These are phyloP conservation scores for Calliopsis andreniformis DNA, from an alignment of 1,140 invertebrate genomes.

Conservation along the genomic window DNA sequence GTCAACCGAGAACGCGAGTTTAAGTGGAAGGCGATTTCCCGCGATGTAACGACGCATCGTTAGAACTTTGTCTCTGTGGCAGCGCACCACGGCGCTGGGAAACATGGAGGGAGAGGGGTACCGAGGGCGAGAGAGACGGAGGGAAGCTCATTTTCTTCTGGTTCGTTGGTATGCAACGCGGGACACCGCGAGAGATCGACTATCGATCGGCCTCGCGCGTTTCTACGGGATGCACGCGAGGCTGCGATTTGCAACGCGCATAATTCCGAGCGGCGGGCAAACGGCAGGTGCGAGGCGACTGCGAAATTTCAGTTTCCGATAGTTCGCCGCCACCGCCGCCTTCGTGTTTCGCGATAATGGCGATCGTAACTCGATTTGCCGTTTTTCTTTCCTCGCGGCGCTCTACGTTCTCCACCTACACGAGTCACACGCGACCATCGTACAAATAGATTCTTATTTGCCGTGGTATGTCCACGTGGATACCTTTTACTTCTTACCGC, in stretches of 20 bases:
- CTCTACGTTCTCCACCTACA: background rate
- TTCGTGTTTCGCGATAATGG: conserved; percentile 55
- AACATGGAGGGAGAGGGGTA: background rate
- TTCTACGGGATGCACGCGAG: conserved; percentile 52
- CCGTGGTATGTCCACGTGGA: no score
- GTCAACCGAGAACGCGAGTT: conserved; percentile 37
- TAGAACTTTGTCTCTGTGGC: conserved; percentile 54
- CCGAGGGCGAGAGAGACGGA: background rate
- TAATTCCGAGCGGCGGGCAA: conserved; percentile 55
- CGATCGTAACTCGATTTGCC: conserved; percentile 61
- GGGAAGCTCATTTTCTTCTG: conserved; percentile 53
- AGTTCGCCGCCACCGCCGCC: conserved; percentile 52
- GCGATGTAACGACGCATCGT: conserved; percentile 41
- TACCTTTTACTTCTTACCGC: no score
- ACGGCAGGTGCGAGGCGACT: conserved; percentile 64
- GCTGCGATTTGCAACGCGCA: conserved; percentile 65
- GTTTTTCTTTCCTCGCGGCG: conserved; percentile 26
- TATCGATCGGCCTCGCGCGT: conserved; percentile 51
- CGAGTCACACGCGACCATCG: background rate
- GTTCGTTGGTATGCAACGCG: conserved; percentile 63
- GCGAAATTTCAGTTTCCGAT: conserved; percentile 67
- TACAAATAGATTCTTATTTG: background rate
- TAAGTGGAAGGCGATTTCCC: conserved; percentile 26
- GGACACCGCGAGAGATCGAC: conserved; percentile 58
- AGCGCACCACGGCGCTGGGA: background rate